phyloP scores from a whole-genome alignment of 1,140 invertebrate genomes.

The Olivierus martensii region DNA sequence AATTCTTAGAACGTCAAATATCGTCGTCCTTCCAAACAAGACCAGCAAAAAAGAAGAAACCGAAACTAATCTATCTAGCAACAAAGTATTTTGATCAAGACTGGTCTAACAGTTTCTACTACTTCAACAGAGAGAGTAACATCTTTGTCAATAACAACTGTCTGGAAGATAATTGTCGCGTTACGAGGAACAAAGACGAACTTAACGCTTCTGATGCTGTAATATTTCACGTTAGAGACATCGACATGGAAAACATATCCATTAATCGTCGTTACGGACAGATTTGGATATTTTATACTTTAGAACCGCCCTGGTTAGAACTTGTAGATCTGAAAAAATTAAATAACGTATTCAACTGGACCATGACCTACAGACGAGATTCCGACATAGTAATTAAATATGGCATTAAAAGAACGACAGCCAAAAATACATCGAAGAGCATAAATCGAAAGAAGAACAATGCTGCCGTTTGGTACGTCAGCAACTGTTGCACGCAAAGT shows the following conservation, averaged over 20 bases:
- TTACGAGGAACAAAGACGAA: slow-evolving; percentile 6
- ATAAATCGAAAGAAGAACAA: slow-evolving; percentile 26
- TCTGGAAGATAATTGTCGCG: slow-evolving; percentile 2
- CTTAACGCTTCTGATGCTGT: slow-evolving; percentile 12
- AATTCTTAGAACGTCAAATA: too few species aligned
- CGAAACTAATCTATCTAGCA: slow-evolving; percentile 11
- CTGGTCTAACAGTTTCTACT: slow-evolving; percentile 10
- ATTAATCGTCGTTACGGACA: not conserved
- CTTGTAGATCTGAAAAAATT: slow-evolving; percentile 11
- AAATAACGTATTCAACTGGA: slow-evolving; percentile 24
- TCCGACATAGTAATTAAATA: slow-evolving; percentile 15
- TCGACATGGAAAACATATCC: slow-evolving; percentile 9
- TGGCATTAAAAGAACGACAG: slow-evolving; percentile 3
- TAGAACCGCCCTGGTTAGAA: slow-evolving; percentile 15
- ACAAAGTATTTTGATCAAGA: slow-evolving; percentile 9
- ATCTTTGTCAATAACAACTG: slow-evolving; percentile 2
- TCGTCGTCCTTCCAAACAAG: too few species aligned
- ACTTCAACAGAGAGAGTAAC: not conserved
- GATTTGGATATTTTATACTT: slow-evolving; percentile 18
- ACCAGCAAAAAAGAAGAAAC: too few species aligned
- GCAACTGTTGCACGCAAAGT: slow-evolving; percentile 23
- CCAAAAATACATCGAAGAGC: not conserved
- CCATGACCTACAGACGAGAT: slow-evolving; percentile 25
- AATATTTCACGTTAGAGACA: slow-evolving; percentile 16
- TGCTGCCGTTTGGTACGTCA: slow-evolving; percentile 32